phyloP scores from a whole-genome alignment of 2,113 vertebrate species.

The Megaceryle maxima region DNA sequence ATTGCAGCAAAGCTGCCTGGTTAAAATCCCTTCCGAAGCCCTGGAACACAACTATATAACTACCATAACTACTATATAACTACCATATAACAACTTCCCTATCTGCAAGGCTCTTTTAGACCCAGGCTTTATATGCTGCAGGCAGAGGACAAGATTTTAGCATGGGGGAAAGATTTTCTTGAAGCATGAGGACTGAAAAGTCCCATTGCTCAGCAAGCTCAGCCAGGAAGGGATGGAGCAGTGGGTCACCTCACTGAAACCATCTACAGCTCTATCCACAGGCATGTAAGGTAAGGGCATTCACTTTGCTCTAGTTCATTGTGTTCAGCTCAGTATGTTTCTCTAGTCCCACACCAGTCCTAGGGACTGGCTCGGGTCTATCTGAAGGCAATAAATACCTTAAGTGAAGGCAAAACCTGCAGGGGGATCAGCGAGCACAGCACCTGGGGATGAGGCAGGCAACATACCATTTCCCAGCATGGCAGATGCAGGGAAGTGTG shows the following conservation, averaged over 20 bases:
- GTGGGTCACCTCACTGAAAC: background rate
- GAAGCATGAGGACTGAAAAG: background rate
- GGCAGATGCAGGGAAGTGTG: rapidly evolving
- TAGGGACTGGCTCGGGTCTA: background rate
- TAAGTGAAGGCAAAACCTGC: background rate
- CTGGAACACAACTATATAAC: background rate
- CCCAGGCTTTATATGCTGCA: background rate
- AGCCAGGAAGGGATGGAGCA: background rate
- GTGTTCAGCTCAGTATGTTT: background rate
- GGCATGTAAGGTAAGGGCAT: background rate
- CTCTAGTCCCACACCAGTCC: background rate
- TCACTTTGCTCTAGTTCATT: background rate
- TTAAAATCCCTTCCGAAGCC: background rate
- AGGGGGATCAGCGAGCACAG: rapidly evolving
- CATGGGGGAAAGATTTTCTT: background rate
- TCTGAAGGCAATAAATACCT: background rate
- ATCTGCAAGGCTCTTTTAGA: background rate
- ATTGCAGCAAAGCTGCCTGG: background rate
- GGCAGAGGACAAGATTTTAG: background rate
- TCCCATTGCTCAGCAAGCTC: rapidly evolving
- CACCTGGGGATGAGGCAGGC: background rate
- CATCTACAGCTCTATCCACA: background rate
- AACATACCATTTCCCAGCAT: rapidly evolving
- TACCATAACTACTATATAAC: too few relatives aligned
- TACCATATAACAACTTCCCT: background rate